Base-by-base conservation (phyloP, 2,113 vertebrate species). In the Crotalus helleri region DNA sequence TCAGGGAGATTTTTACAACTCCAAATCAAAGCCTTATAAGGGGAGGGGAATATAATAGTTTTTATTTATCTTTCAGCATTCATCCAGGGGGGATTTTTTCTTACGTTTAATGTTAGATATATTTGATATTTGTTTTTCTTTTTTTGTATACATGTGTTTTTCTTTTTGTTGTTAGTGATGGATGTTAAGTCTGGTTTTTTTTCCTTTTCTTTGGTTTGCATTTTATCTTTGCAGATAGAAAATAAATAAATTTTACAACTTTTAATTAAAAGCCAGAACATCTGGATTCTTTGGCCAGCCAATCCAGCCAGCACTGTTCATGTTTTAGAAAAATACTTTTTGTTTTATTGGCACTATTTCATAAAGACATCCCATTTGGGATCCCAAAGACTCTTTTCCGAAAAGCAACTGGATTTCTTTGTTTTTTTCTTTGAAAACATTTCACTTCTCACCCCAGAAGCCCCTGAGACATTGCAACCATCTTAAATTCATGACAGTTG, bases 241-340 rank as follows among this genome's bases (percentile, higher is more conserved):
- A 51, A 49, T 49, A 49, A 49, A 49, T 7, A 51, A 51, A 51
- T 10, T 51, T 51, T 51, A 51, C 49, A 51, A 51, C 49, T 51
- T 51, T 51, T 51, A 19, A 44, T 74, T 95, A 55, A 93, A 89
- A 89, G 92, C 94, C 39, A 39, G n/a, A n/a, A 91, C 12, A 51
- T 24, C 51, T 11, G 55, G 74, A 55, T 17, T 15, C 23, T 57
- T 57, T 57, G 17, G 55, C 17, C 55, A 19, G 55, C 17, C 17
- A 81, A 81, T 19, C 49, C 6, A 55, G 19, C 49, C 55, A 92
- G 57, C 19, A 23, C 5, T 23, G 3, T 46, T 21, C 4, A 12
- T 86, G 0, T 26, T 74, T 15, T 17, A 6, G 2, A 74, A 74
- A 33, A 74, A 33, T 17, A 74, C 13, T n/a, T 33, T n/a, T n/a